phyloP scores from a whole-genome alignment of 2,888 invertebrate genomes.

The Eurytoma californica region DNA sequence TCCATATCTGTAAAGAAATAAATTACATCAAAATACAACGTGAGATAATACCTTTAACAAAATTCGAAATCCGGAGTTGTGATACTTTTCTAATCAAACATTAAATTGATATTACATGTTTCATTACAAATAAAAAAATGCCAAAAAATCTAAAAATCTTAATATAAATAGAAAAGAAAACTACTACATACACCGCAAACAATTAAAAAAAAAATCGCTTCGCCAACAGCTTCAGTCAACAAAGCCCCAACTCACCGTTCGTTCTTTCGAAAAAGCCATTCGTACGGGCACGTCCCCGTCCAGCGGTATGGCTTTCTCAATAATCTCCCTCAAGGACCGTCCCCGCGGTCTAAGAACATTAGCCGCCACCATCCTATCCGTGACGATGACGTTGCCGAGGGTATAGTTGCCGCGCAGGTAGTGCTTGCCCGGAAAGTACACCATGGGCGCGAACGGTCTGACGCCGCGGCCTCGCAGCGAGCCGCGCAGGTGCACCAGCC shows the following conservation, averaged over 20 bases:
- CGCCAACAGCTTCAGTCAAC: not conserved
- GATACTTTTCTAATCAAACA: too few relatives aligned
- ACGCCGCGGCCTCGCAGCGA: constrained; percentile 74
- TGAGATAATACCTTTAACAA: too few relatives aligned
- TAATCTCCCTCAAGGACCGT: constrained; percentile 69
- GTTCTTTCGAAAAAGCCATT: constrained; percentile 71
- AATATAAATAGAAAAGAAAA: too few relatives aligned
- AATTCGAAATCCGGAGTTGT: too few relatives aligned
- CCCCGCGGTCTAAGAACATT: constrained; percentile 67
- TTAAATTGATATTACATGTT: too few relatives aligned
- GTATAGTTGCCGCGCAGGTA: constrained; percentile 72
- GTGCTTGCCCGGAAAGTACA: constrained; percentile 73
- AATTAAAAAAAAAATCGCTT: too few relatives aligned
- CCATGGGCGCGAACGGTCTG: constrained; percentile 75
- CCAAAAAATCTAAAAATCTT: too few relatives aligned
- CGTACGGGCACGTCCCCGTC: constrained; percentile 69
- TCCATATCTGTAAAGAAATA: constrained; percentile 72
- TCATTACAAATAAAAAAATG: too few relatives aligned
- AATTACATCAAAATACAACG: constrained; percentile 48
- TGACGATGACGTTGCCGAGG: constrained; percentile 75
- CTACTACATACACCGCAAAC: too few relatives aligned
- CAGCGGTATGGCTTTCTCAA: constrained; percentile 70
- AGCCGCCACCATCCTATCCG: constrained; percentile 68
- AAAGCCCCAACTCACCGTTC: constrained; percentile 65
- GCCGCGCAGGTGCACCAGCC: constrained; percentile 75